Conservation (phyloP, 1,140 invertebrate genomes). For the Cotesia vestalis region DNA sequence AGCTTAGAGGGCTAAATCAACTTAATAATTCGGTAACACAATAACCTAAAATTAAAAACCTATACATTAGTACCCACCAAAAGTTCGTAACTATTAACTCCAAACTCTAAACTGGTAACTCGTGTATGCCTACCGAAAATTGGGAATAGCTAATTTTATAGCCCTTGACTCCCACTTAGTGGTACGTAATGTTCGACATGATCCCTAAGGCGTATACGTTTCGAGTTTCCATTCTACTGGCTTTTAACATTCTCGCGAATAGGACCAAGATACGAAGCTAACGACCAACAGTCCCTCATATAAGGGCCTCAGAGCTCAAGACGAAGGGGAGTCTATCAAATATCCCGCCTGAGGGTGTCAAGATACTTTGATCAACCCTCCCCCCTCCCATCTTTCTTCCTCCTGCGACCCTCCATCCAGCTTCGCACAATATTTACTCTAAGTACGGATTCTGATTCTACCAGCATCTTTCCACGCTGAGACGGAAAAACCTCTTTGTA, state of each 20-base stretch:
- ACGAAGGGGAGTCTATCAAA: slow-evolving; percentile 53
- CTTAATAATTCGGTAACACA: too few species aligned
- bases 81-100: too few species aligned
- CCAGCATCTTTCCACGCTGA: slow-evolving; percentile 48
- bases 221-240: slow-evolving; percentile 19
- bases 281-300: neutral
- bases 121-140: slow-evolving; percentile 3
- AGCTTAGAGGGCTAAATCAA: too few species aligned
- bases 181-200: slow-evolving; percentile 13
- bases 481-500: slow-evolving; percentile 17
- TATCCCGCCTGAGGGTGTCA: slow-evolving; percentile 59
- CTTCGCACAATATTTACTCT: slow-evolving; percentile 51
- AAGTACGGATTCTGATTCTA: slow-evolving; percentile 48
- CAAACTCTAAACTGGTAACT: too few species aligned
- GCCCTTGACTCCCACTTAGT: slow-evolving; percentile 8
- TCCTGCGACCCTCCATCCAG: slow-evolving; percentile 13
- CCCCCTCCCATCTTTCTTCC: slow-evolving; percentile 41
- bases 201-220: slow-evolving; percentile 33
- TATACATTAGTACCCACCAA: too few species aligned
- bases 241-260: slow-evolving; percentile 25
- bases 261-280: neutral
- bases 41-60: too few species aligned
- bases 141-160: slow-evolving; percentile 25
- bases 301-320: slow-evolving; percentile 23
- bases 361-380: slow-evolving; percentile 60